Base-by-base conservation (phyloP, 2,888 invertebrate species). In the Synergus laeviventris region DNA sequence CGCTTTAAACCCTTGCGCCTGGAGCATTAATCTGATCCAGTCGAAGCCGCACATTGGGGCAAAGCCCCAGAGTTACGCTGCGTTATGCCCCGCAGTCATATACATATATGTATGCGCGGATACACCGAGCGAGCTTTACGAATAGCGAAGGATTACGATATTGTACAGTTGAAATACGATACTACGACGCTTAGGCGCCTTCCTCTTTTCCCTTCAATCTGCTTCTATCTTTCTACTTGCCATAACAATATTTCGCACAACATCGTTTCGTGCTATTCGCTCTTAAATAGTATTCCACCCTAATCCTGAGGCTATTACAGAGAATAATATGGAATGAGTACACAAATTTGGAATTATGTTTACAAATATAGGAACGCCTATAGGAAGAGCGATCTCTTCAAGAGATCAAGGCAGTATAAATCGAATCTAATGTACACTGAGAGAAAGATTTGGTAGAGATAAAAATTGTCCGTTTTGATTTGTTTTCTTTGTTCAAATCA, bases 31-130 rank as follows among this genome's bases (percentile, higher is more conserved):
- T 82, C 80, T 82, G 82, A 83, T 84, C 76, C 83, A 81, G 77
- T 73, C 83, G 83, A 81, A 83, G 84, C 83, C 85, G 78, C 84
- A 81, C 84, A 84, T 84, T 80, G 83, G 78, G 79, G 78, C 82
- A 85, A 86, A 85, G 84, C 83, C 83, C 85, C 82, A 81, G 82
- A 83, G 84, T 84, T 86, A 83, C 83, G 84, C 82, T 81, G 81
- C 83, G 84, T 84, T 86, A 82, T 84, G 81, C 83, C 79, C 79
- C 59, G 66, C 61, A 59, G 39, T 2, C 39, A 64, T 73, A 74
- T 14, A 78, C 56, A 78, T 38, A 78, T 38, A 70, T 31, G 45
- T 45, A 49, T 49, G 49, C 70, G 31, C 70, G 62, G 77, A 79
- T 81, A 78, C 81, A 75, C 80, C 77, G 73, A 76, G 73, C 75